Evolutionary conservation across 2,113 vertebrate genomes (phyloP).

Genomic region (Guaruba guarouba): DNA sequence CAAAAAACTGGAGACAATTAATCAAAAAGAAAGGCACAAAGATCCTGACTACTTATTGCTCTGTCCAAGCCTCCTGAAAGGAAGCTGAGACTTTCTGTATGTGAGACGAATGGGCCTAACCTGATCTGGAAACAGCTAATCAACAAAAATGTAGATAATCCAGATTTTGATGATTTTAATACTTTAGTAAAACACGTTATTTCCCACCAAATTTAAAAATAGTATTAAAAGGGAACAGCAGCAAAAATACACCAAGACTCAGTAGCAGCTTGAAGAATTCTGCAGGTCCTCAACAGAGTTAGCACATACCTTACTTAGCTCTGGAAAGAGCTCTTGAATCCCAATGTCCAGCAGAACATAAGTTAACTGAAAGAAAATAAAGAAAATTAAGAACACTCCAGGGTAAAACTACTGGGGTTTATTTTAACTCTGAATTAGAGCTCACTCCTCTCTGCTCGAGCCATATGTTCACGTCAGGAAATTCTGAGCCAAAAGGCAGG

Average conservation of each 20-base stretch:
- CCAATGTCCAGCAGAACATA: constrained; percentile 92
- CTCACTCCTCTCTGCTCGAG: not conserved
- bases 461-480: not conserved
- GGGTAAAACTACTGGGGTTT: not conserved
- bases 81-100: not conserved
- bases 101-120: not conserved
- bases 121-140: not conserved
- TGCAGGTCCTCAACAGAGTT: rapidly evolving
- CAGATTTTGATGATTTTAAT: not conserved
- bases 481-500: not conserved
- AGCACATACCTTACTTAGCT: constrained; percentile 83
- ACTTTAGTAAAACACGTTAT: not conserved
- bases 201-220: not conserved
- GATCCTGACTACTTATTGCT: rapidly evolving
- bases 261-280: not conserved
- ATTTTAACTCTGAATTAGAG: not conserved
- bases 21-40: not conserved
- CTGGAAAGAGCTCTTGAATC: constrained; percentile 92
- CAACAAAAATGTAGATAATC: not conserved
- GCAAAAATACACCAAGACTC: not conserved
- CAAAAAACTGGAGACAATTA: not conserved
- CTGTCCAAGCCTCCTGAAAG: not conserved
- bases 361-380: constrained; percentile 80
- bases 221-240: not conserved
- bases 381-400: not conserved